phyloP scores from a whole-genome alignment of 2,113 vertebrate genomes.

The Psittacara wagleri region DNA sequence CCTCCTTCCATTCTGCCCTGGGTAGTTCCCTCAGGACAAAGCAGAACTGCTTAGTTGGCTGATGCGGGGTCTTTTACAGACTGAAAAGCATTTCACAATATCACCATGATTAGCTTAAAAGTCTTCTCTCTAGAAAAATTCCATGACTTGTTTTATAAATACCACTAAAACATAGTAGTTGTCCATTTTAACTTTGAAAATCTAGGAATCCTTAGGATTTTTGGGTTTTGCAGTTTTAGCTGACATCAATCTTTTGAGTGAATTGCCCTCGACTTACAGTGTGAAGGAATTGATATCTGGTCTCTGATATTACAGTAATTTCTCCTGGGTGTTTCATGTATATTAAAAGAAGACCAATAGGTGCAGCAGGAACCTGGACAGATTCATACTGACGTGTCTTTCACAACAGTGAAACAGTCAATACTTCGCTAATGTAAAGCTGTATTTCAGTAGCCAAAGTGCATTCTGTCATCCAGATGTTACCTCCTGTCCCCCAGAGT shows the following conservation, averaged over 20 bases:
- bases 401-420: neutral
- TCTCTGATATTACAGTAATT: neutral
- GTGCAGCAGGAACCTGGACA: neutral
- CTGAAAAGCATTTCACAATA: neutral
- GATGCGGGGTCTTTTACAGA: neutral
- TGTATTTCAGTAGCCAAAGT: neutral
- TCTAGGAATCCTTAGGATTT: neutral
- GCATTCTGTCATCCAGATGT: neutral
- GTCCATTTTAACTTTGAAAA: neutral
- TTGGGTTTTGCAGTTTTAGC: neutral
- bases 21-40: neutral
- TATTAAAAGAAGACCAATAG: neutral
- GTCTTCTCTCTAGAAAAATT: neutral
- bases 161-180: neutral
- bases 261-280: neutral
- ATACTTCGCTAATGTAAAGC: neutral
- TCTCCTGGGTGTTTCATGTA: neutral
- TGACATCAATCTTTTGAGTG: neutral
- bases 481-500: neutral
- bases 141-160: neutral
- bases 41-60: neutral
- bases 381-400: neutral
- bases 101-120: neutral
- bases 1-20: neutral
- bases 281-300: neutral